Percentiles rank a stretch among this genome's conserved stretches.
Conservation (phyloP, 2,888 invertebrate species). For the Agrenia bidenticulata region DNA sequence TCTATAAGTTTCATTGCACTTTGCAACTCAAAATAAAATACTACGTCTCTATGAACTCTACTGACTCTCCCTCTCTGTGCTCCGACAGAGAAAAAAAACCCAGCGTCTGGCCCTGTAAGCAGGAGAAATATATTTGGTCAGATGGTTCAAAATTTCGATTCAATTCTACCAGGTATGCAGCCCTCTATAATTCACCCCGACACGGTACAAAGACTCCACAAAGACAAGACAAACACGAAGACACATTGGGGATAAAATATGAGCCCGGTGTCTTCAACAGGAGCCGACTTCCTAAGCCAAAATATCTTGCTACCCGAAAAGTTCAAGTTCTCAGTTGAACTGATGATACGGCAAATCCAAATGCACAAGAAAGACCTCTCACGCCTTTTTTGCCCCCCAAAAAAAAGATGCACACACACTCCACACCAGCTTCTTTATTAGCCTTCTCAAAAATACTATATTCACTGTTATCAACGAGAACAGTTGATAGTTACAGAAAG, state of each 20-base stretch:
- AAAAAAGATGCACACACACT: too few species aligned
- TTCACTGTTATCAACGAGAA: too few species aligned
- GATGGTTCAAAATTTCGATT: neutral
- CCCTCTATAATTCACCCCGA: slow-evolving; percentile 15
- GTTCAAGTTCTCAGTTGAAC: slow-evolving; percentile 14
- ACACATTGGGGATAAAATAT: slow-evolving; percentile 22
- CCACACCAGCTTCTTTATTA: too few species aligned
- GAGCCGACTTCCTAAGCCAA: slow-evolving; percentile 16
- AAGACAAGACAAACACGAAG: slow-evolving; percentile 22
- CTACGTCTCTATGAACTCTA: too few species aligned
- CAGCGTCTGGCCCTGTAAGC: too few species aligned
- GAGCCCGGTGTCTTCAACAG: neutral
- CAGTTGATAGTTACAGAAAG: too few species aligned
- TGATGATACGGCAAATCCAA: neutral
- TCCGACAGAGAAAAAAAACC: too few species aligned
- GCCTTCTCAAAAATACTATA: too few species aligned
- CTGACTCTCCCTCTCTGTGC: too few species aligned
- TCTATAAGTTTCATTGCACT: slow-evolving; percentile 18
- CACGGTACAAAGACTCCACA: slow-evolving; percentile 15
- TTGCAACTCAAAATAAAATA: neutral
- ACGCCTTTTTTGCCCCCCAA: too few species aligned
- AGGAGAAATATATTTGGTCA: neutral
- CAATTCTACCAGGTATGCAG: slow-evolving; percentile 20
- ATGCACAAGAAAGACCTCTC: too few species aligned
- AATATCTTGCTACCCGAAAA: slow-evolving; percentile 3